These are phyloP conservation scores for Loripinus fragilis DNA, from an alignment of 2,888 invertebrate genomes.

Conservation along the genomic window DNA sequence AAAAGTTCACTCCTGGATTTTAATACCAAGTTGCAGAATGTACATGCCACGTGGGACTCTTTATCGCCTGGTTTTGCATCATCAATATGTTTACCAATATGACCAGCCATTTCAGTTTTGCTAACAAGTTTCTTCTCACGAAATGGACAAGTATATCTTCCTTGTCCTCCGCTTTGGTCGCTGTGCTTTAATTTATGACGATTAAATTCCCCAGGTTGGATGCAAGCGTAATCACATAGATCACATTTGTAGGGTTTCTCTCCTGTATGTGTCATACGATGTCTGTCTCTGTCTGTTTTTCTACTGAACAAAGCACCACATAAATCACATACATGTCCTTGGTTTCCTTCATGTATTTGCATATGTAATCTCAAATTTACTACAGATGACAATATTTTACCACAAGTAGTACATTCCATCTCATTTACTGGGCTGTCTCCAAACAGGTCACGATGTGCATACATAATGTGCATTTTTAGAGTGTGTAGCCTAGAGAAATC, in stretches of 20 bases:
- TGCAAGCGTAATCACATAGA: not conserved
- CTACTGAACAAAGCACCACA: not conserved
- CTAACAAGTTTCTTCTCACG: not conserved
- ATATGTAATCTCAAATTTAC: not conserved
- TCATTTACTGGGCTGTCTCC: not conserved
- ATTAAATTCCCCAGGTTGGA: not conserved
- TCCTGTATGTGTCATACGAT: not conserved
- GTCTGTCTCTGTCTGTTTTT: not conserved
- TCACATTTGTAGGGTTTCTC: slow-evolving; percentile 1
- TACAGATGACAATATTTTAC: not conserved
- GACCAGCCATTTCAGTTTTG: not conserved
- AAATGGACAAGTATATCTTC: not conserved
- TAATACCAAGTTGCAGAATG: too few species aligned
- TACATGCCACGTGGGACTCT: too few species aligned
- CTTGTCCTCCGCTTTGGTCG: not conserved
- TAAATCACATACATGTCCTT: not conserved
- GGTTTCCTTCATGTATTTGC: slow-evolving; percentile 4
- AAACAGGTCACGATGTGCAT: not conserved
- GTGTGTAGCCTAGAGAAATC: not conserved
- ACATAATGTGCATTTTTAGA: not conserved
- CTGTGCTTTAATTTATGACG: not conserved
- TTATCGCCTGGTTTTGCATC: not conserved
- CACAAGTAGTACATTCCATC: not conserved
- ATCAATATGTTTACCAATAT: not conserved
- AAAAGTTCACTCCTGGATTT: too few species aligned